These are phyloP conservation scores for Epiblema foenella DNA, from an alignment of 2,888 invertebrate species.

Conservation along the genomic window DNA sequence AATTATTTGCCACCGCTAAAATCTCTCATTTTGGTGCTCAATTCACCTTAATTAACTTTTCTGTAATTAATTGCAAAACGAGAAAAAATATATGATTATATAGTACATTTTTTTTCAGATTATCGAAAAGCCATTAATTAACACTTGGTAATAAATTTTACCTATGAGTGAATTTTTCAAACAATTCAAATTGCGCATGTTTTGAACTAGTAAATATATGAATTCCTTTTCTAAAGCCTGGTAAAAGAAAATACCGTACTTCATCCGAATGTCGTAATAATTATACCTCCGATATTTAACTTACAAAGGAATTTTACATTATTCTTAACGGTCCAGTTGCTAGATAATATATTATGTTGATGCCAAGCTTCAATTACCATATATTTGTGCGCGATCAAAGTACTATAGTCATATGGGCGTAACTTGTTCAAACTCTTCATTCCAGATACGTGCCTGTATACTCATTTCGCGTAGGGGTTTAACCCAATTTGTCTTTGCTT, in stretches of 20 bases:
- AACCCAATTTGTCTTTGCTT: constrained; percentile 7
- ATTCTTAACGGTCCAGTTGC: constrained; percentile 15
- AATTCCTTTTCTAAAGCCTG: constrained; percentile 9
- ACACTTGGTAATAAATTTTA: neutral
- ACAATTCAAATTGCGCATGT: constrained; percentile 11
- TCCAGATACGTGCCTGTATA: neutral
- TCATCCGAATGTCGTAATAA: constrained; percentile 28
- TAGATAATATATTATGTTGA: constrained; percentile 39
- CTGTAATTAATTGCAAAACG: constrained; percentile 13
- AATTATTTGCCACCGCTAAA: constrained; percentile 22
- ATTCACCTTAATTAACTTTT: constrained; percentile 26
- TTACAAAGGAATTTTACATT: constrained; percentile 25
- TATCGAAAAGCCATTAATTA: constrained; percentile 7
- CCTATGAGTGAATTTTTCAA: constrained; percentile 2
- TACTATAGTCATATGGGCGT: constrained; percentile 31
- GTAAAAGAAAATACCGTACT: constrained; percentile 13
- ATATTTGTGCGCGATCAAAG: constrained; percentile 45
- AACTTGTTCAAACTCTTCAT: constrained; percentile 27
- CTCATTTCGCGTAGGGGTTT: neutral
- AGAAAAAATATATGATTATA: neutral
- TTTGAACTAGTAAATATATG: constrained; percentile 18
- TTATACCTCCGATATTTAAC: constrained; percentile 35
- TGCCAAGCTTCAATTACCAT: constrained; percentile 44
- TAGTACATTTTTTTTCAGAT: no score
- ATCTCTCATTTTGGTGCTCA: constrained; percentile 26